Conservation (phyloP, 2,797 vertebrate genomes). For the Epinephelus coioides region DNA sequence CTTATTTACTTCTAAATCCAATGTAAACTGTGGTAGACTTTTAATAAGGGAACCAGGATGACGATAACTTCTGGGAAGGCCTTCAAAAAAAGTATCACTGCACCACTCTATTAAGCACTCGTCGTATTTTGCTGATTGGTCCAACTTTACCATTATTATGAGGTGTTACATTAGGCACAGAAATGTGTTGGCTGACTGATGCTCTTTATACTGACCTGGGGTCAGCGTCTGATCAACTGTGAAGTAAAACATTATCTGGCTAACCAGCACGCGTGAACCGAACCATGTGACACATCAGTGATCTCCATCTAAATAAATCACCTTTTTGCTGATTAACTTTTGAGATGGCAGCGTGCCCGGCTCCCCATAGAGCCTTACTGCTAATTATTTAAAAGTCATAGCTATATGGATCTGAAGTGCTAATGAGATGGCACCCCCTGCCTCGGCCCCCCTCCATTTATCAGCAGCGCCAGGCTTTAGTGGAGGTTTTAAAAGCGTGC, state of each 20-base stretch:
- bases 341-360: conserved; percentile 26
- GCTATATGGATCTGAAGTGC: conserved; percentile 67
- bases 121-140: neutral
- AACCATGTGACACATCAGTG: conserved; percentile 15
- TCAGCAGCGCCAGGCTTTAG: conserved; percentile 15
- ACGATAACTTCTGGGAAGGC: no score
- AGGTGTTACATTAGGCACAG: neutral
- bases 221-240: conserved; percentile 19
- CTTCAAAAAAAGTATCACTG: no score
- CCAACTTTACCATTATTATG: neutral
- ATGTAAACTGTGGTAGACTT: no score
- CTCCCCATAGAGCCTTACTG: conserved; percentile 44
- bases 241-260: neutral
- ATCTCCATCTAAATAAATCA: conserved; percentile 32
- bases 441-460: conserved; percentile 14
- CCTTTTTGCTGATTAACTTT: conserved; percentile 53
- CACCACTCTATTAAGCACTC: neutral
- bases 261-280: neutral
- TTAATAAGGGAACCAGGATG: no score
- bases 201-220: neutral
- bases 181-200: neutral
- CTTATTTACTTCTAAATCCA: no score
- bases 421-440: conserved; percentile 68
- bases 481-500: conserved; percentile 48
- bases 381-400: conserved; percentile 72